These are phyloP conservation scores for Callaeas wilsoni DNA, from an alignment of 2,113 vertebrate species.

Conservation along the genomic window DNA sequence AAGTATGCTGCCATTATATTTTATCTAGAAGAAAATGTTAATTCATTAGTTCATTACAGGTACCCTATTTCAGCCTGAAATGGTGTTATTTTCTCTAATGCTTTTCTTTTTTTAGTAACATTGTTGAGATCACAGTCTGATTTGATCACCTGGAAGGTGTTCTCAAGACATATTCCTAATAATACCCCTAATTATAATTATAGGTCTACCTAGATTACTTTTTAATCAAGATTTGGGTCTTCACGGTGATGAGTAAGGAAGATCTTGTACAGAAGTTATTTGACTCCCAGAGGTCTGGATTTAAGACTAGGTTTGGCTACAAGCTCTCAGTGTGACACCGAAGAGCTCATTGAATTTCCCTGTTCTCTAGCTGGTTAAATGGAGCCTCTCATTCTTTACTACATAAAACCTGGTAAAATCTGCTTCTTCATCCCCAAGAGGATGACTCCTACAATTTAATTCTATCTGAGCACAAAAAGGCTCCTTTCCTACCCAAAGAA, in stretches of 20 bases:
- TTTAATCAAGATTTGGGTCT: neutral
- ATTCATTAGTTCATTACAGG: neutral
- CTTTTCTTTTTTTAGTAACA: neutral
- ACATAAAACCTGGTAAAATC: neutral
- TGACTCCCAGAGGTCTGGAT: neutral
- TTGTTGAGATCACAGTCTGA: neutral
- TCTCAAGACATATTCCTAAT: neutral
- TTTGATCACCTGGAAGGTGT: neutral
- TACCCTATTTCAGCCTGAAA: neutral
- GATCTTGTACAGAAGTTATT: neutral
- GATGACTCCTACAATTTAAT: neutral
- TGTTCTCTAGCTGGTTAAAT: neutral
- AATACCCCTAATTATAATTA: neutral
- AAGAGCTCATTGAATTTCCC: neutral
- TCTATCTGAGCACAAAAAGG: neutral
- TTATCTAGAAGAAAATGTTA: neutral
- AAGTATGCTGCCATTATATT: neutral
- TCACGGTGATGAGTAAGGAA: neutral
- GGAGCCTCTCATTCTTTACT: neutral
- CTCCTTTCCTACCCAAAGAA: neutral
- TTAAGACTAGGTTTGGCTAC: neutral
- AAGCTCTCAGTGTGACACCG: neutral
- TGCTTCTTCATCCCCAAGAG: neutral
- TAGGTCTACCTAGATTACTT: neutral
- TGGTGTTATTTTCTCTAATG: neutral